Evolutionary conservation across 2,797 vertebrate species (phyloP).

Genomic region (Coracias cyanogaster): DNA sequence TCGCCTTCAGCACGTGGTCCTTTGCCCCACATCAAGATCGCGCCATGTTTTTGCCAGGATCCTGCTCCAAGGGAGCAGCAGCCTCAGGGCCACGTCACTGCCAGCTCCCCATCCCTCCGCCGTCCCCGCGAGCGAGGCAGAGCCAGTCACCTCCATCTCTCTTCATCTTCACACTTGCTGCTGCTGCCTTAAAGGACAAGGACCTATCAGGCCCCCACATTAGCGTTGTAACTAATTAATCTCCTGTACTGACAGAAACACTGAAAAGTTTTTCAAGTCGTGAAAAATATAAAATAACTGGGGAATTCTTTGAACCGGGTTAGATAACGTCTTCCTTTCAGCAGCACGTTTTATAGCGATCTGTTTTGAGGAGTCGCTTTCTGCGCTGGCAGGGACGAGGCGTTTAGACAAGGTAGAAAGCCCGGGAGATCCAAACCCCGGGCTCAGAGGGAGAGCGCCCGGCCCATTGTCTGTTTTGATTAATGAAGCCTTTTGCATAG

Average conservation of each 20-base stretch:
- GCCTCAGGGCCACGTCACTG: fast-evolving
- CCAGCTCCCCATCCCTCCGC: background rate
- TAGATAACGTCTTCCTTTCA: background rate
- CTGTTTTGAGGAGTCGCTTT: background rate
- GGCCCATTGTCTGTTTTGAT: slow-evolving; percentile 46
- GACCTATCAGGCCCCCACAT: background rate
- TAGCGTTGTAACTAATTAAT: background rate
- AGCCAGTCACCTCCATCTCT: background rate
- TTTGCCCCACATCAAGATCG: background rate
- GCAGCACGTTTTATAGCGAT: fast-evolving
- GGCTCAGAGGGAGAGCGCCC: background rate
- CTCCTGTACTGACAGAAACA: background rate
- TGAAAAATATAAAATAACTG: background rate
- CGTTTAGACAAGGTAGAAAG: slow-evolving; percentile 3
- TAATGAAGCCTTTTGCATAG: slow-evolving; percentile 56
- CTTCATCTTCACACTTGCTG: background rate
- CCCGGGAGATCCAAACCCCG: background rate
- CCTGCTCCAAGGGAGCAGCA: background rate
- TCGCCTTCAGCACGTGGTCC: fast-evolving
- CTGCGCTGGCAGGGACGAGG: background rate
- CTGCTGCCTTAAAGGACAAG: background rate
- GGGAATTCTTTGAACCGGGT: background rate
- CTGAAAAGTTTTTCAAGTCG: background rate
- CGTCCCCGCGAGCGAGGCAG: fast-evolving
- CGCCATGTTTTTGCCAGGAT: background rate